Conservation (phyloP, 2,888 invertebrate species). For the Therioaphis trifolii region DNA sequence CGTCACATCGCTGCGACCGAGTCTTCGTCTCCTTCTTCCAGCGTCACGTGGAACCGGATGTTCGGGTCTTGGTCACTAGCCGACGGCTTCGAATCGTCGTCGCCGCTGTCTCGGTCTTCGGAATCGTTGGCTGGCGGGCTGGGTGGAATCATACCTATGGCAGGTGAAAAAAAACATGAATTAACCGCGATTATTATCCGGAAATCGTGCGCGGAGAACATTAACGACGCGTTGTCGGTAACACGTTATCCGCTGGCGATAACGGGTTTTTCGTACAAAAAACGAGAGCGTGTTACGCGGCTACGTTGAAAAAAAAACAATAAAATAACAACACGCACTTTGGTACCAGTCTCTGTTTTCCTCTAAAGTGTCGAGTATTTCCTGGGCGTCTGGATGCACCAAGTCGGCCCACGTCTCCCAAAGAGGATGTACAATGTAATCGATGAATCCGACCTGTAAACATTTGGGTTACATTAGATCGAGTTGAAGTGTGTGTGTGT, state of each 20-base stretch:
- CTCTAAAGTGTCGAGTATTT: slow-evolving; percentile 96
- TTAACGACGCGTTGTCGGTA: too few relatives aligned
- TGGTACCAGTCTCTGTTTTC: slow-evolving; percentile 98
- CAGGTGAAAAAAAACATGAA: too few relatives aligned
- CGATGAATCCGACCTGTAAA: slow-evolving; percentile 92
- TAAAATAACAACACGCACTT: slow-evolving; percentile 88
- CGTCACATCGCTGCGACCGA: slow-evolving; percentile 84
- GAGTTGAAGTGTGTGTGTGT: too few relatives aligned
- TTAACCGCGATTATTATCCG: too few relatives aligned
- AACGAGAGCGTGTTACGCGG: too few relatives aligned
- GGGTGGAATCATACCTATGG: slow-evolving; percentile 81
- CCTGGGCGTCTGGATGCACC: slow-evolving; percentile 98
- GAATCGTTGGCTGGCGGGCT: slow-evolving; percentile 75
- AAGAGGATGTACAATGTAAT: slow-evolving; percentile 98
- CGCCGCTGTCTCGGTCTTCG: slow-evolving; percentile 73
- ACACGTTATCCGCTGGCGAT: too few relatives aligned
- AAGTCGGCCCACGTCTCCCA: slow-evolving; percentile 99
- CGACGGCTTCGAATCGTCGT: slow-evolving; percentile 57
- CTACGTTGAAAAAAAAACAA: too few relatives aligned
- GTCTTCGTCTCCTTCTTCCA: slow-evolving; percentile 82
- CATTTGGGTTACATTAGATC: too few relatives aligned
- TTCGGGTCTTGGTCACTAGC: slow-evolving; percentile 66
- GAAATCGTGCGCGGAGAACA: too few relatives aligned
- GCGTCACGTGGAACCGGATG: slow-evolving; percentile 74
- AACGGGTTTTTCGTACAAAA: too few relatives aligned